These are phyloP conservation scores for Drosophila nasuta DNA, from an alignment of 1,140 invertebrate genomes.

Conservation along the genomic window DNA sequence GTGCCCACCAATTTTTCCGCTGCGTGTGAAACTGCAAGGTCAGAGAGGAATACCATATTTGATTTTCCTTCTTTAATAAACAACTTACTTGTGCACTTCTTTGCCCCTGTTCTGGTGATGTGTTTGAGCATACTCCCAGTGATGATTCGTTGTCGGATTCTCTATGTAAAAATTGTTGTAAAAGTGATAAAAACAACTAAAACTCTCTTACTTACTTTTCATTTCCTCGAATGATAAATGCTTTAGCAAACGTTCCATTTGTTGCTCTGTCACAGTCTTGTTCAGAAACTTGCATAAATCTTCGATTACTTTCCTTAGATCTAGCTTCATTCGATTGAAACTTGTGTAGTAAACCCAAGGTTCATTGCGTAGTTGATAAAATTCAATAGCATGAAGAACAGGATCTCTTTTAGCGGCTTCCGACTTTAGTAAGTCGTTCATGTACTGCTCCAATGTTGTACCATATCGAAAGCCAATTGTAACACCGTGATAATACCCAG, in stretches of 20 bases:
- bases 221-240: constrained; percentile 78
- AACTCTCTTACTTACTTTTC: constrained; percentile 50
- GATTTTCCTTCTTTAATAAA: not conserved
- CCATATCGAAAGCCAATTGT: constrained; percentile 85
- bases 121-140: constrained; percentile 26
- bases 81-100: constrained; percentile 44
- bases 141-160: constrained; percentile 67
- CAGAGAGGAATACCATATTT: not conserved
- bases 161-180: constrained; percentile 29
- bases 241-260: constrained; percentile 60
- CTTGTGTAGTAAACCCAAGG: constrained; percentile 92
- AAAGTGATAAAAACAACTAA: not conserved
- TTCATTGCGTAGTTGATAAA: constrained; percentile 89
- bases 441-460: constrained; percentile 32
- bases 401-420: constrained; percentile 78
- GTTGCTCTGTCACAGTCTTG: constrained; percentile 49
- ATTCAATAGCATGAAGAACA: constrained; percentile 90
- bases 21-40: constrained; percentile 56
- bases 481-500: constrained; percentile 91
- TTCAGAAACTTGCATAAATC: constrained; percentile 64
- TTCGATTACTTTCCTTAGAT: constrained; percentile 58
- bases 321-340: constrained; percentile 89
- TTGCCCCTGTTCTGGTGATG: constrained; percentile 31
- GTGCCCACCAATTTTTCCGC: constrained; percentile 59
- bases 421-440: constrained; percentile 25